A percentile compares a stretch with the other conserved stretches of the same genome.
Evolutionary conservation across 2,113 vertebrate genomes (phyloP).

Genomic region (Noturus placidus): DNA sequence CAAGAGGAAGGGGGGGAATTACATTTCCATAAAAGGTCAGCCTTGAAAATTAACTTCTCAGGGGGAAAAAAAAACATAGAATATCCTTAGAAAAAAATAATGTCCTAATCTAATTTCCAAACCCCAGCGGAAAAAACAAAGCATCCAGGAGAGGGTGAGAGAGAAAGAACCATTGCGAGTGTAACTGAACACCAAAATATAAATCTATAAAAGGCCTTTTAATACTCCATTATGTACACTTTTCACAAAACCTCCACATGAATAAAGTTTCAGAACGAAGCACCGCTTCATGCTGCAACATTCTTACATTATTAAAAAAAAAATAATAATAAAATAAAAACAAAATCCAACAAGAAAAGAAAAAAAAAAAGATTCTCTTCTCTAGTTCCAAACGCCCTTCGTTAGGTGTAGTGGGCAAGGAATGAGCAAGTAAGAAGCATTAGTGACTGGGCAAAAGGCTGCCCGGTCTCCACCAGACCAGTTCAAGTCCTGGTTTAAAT

Average conservation of each 20-base stretch:
- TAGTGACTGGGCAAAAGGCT: constrained; percentile 10
- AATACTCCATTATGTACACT: constrained; percentile 91
- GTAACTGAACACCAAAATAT: constrained; percentile 80
- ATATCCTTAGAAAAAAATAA: constrained; percentile 73
- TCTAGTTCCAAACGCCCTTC: constrained; percentile 65
- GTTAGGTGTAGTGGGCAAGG: constrained; percentile 62
- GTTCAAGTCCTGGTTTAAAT: constrained; percentile 53
- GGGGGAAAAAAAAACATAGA: constrained; percentile 64
- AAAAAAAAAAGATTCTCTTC: constrained; percentile 65
- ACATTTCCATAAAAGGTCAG: constrained; percentile 75
- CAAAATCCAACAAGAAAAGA: constrained; percentile 64
- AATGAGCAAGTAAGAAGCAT: constrained; percentile 61
- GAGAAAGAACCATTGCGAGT: constrained; percentile 73
- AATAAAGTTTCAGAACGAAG: constrained; percentile 71
- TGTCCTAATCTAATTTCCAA: constrained; percentile 78
- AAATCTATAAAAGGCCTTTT: constrained; percentile 82
- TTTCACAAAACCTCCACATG: constrained; percentile 81
- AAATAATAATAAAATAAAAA: constrained; percentile 57
- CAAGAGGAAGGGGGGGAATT: constrained; percentile 59
- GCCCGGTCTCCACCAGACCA: constrained; percentile 41
- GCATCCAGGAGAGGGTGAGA: constrained; percentile 67
- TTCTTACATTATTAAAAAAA: constrained; percentile 67
- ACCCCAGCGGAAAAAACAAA: constrained; percentile 68
- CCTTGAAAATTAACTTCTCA: constrained; percentile 65
- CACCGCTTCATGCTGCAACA: constrained; percentile 70